Evolutionary conservation across 2,888 invertebrate species (phyloP).

Genomic region (Dorcus parallelipipedus): DNA sequence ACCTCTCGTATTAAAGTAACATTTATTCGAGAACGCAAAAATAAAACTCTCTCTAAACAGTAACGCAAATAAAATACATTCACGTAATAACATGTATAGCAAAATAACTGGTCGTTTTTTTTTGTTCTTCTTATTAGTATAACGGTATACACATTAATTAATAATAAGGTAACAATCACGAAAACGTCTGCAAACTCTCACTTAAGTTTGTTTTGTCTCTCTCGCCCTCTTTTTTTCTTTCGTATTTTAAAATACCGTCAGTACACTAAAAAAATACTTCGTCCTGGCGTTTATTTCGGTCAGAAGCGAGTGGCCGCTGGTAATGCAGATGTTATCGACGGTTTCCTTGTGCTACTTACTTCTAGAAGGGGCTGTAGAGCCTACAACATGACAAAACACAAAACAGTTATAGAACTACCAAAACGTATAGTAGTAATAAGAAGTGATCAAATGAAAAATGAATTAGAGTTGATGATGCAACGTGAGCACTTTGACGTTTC

Average conservation of each 20-base stretch:
- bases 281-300: conserved; percentile 40
- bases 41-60: too few species aligned
- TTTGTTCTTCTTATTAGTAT: too few species aligned
- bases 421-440: too few species aligned
- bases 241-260: neutral
- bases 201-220: neutral
- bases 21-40: too few species aligned
- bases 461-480: too few species aligned
- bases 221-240: neutral
- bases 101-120: too few species aligned
- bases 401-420: too few species aligned
- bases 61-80: too few species aligned
- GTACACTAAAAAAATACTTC: neutral
- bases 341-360: conserved; percentile 38
- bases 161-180: conserved; percentile 19
- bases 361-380: conserved; percentile 44
- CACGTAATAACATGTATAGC: too few species aligned
- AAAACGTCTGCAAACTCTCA: neutral
- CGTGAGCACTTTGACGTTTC: too few species aligned
- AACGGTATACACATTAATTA: neutral
- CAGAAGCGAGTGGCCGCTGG: conserved; percentile 51
- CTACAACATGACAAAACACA: conserved; percentile 27
- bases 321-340: conserved; percentile 42
- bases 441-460: too few species aligned
- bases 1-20: too few species aligned